Evolutionary conservation across 2,888 invertebrate species (phyloP).

Genomic region (Drosophila mimica): DNA sequence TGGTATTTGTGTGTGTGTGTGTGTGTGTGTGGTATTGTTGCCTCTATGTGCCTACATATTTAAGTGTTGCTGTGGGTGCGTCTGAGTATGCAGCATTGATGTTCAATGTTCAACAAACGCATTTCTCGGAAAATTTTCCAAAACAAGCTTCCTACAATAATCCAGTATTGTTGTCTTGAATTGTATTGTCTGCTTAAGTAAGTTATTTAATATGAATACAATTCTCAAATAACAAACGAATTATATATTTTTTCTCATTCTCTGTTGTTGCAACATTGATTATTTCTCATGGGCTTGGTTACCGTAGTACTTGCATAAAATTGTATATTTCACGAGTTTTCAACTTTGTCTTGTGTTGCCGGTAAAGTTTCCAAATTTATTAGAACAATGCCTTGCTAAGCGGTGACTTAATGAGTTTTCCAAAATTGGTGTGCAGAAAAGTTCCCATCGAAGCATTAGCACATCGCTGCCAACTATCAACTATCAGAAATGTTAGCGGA

Average conservation of each 20-base stretch:
- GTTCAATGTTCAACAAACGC: conserved; percentile 6
- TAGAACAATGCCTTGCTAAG: conserved; percentile 23
- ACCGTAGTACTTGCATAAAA: conserved; percentile 5
- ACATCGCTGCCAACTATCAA: conserved; percentile 37
- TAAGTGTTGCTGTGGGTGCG: conserved; percentile 1
- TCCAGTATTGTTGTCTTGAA: not conserved
- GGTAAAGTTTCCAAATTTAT: conserved; percentile 62
- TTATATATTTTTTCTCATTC: not conserved
- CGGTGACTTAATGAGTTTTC: conserved; percentile 50
- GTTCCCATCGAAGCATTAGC: conserved; percentile 39
- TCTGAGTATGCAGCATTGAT: conserved; percentile 32
- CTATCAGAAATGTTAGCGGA: conserved; percentile 47
- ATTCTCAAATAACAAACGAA: not conserved
- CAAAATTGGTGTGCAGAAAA: conserved; percentile 27
- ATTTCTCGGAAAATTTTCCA: conserved; percentile 8
- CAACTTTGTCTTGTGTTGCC: conserved; percentile 41
- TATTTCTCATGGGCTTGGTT: not conserved
- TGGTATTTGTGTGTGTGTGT: not conserved
- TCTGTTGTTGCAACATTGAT: not conserved
- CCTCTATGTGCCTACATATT: conserved; percentile 7
- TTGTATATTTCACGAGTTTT: conserved; percentile 22
- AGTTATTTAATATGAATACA: not conserved
- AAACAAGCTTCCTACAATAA: not conserved
- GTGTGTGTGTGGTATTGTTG: not conserved
- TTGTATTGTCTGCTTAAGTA: not conserved